Conservation (phyloP, 2,113 vertebrate species). For the Sphyrna mokarran region DNA sequence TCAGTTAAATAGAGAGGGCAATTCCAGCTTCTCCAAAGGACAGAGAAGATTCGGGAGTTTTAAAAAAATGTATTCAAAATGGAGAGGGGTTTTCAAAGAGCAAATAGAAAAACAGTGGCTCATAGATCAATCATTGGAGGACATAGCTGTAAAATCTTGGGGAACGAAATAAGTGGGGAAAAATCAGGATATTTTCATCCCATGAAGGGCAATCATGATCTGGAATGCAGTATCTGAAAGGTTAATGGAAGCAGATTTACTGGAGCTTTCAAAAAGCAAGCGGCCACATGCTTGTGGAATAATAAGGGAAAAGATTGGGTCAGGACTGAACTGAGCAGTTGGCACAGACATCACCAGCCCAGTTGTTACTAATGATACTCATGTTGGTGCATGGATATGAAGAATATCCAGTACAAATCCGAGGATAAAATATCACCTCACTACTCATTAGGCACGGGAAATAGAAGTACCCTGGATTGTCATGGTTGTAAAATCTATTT, state of each 20-base stretch:
- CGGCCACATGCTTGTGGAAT: background rate
- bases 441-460: background rate
- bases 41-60: too few species aligned
- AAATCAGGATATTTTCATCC: background rate
- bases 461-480: background rate
- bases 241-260: background rate
- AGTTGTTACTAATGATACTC: background rate
- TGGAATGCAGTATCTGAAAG: background rate
- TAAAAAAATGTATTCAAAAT: too few species aligned
- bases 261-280: background rate
- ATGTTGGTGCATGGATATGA: background rate
- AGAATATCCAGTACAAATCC: background rate
- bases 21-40: too few species aligned
- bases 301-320: background rate
- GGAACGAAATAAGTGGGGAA: background rate
- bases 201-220: background rate
- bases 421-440: background rate
- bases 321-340: background rate
- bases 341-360: background rate
- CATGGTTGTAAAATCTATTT: background rate
- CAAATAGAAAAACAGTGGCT: too few species aligned
- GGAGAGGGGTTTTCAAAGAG: too few species aligned
- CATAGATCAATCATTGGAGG: too few species aligned
- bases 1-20: too few species aligned
- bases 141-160: too few species aligned